Evolutionary conservation across 92 coral and sea anemone genomes (phyloP), one percentile per base, ranked within the genome.

Genomic region (Anthopleura xanthogrammica): DNA sequence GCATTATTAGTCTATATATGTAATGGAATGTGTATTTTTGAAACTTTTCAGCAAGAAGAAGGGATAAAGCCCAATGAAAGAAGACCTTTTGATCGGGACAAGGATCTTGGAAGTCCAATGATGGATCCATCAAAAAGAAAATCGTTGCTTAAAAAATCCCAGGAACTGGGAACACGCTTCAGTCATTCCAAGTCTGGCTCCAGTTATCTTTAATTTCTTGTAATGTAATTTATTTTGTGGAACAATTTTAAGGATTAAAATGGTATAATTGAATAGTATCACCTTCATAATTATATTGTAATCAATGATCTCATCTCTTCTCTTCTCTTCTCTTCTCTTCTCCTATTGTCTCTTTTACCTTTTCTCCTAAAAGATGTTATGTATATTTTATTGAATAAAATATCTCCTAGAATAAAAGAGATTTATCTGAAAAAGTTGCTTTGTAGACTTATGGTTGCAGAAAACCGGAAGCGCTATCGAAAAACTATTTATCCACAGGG

Each of bases 61-160:
- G 92, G 86, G 24, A 50, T 43, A 66, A 89, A 93, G 81, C 91
- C 90, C 24, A 72, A 81, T 72, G 98, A 96, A 78, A 81, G 99
- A 79, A 89, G 95, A 58, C 99, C 99, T 16, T 96, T 96, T 79
- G 99, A 96, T 76, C 93, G 99, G 40, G 99, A 94, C 40, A 89
- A 79, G 78, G 99, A 96, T 54, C 89, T 96, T 62, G 95, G 85
- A 17, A 8, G 76, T 48, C 92, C 94, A 85, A 87, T 79, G 82
- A 85, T 96, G 82, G 97, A 90, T 68, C 89, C 91, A 19, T 84
- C 90, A 57, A 92, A 92, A 71, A 76, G 91, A 90, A 94, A 96
- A 60, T 89, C 99, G 14, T 73, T 94, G 12, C 88, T 96, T 54
- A 89, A 90, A 52, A 95, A 96, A 83, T 94, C 99, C 7, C 85